These are phyloP conservation scores for Tinea trinotella DNA, from an alignment of 2,888 invertebrate genomes.

Conservation along the genomic window DNA sequence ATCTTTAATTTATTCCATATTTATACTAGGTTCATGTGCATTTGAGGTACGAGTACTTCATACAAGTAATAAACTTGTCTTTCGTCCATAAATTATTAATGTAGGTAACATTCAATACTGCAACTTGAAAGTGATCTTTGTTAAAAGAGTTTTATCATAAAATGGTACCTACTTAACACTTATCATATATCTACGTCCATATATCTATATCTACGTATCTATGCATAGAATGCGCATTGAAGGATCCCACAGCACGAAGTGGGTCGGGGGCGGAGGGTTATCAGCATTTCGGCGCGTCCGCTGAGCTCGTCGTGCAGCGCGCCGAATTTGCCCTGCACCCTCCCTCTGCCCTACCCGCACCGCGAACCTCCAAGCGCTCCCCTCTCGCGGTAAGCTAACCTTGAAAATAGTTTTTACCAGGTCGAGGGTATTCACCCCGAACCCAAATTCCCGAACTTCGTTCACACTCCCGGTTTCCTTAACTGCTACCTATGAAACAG, in stretches of 20 bases:
- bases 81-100: no score
- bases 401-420: constrained; percentile 72
- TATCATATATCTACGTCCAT: no score
- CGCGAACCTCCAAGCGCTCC: constrained; percentile 42
- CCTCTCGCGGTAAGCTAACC: constrained; percentile 63
- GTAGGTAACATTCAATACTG: no score
- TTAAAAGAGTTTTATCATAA: not conserved
- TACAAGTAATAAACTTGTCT: no score
- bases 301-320: constrained; percentile 40
- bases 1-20: no score
- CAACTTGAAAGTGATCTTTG: no score
- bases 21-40: no score
- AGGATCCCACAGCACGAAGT: constrained; percentile 20
- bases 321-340: constrained; percentile 54
- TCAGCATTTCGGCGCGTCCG: constrained; percentile 69
- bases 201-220: no score
- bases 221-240: not conserved
- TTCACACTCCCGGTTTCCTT: constrained; percentile 38
- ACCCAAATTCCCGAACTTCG: constrained; percentile 62
- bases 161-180: not conserved
- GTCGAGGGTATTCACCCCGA: constrained; percentile 71
- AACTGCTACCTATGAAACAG: constrained; percentile 23
- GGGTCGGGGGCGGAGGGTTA: constrained; percentile 37
- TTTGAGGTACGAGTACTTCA: no score
- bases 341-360: constrained; percentile 11